These are phyloP conservation scores for Proisotoma minuta DNA, from an alignment of 2,888 invertebrate species.

Conservation along the genomic window DNA sequence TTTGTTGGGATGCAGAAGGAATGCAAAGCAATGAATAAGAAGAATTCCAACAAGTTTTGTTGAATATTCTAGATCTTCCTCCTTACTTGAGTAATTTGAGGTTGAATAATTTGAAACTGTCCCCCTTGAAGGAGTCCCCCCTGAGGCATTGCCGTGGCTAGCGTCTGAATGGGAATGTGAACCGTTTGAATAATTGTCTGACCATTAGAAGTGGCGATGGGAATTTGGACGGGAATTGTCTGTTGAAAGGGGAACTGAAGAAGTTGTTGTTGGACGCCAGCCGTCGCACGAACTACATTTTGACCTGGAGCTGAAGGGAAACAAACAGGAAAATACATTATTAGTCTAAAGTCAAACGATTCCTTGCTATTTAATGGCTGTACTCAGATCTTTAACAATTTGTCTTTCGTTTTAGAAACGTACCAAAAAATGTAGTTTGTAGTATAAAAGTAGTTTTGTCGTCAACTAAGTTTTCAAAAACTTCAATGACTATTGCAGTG, in stretches of 20 bases:
- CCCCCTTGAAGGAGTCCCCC: slow-evolving; percentile 60
- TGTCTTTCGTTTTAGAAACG: too few species aligned
- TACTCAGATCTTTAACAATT: too few species aligned
- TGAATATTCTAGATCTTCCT: background rate
- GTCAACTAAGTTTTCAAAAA: too few species aligned
- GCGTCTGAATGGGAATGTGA: slow-evolving; percentile 83
- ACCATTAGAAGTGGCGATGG: slow-evolving; percentile 76
- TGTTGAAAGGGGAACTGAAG: slow-evolving; percentile 66
- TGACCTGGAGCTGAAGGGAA: slow-evolving; percentile 57
- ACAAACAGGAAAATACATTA: slow-evolving; percentile 2
- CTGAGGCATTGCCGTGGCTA: slow-evolving; percentile 58
- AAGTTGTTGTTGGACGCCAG: slow-evolving; percentile 55
- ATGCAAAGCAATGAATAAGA: too few species aligned
- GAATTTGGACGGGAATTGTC: slow-evolving; percentile 85
- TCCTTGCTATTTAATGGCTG: too few species aligned
- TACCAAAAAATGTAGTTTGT: too few species aligned
- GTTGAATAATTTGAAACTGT: slow-evolving; percentile 59
- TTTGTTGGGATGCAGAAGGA: too few species aligned
- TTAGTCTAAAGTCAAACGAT: too few species aligned
- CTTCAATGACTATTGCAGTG: too few species aligned
- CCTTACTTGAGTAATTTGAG: slow-evolving; percentile 70
- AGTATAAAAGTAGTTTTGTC: too few species aligned
- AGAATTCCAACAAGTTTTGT: too few species aligned
- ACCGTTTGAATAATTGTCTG: slow-evolving; percentile 94
- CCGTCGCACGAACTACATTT: slow-evolving; percentile 65